Evolutionary conservation across 2,888 invertebrate genomes (phyloP).

Genomic region (Spisula subtruncata): DNA sequence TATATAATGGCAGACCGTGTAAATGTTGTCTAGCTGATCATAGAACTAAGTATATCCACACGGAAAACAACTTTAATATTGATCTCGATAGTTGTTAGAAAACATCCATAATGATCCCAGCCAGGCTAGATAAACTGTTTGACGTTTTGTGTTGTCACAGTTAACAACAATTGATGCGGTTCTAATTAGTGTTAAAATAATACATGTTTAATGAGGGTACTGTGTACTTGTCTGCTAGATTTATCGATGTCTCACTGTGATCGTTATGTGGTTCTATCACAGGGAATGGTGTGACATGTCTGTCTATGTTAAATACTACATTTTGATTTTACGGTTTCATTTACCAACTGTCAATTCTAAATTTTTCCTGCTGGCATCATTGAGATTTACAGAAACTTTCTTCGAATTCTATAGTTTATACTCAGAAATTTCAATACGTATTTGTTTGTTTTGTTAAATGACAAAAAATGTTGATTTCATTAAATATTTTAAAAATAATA

Average conservation of each 20-base stretch:
- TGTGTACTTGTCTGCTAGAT: not conserved
- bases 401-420: no score
- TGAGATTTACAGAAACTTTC: no score
- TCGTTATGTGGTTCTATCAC: not conserved
- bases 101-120: not conserved
- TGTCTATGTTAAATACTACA: not conserved
- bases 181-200: not conserved
- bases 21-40: not conserved
- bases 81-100: not conserved
- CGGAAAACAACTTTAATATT: not conserved
- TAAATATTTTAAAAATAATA: no score
- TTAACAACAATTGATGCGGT: not conserved
- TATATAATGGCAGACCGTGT: not conserved
- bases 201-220: not conserved
- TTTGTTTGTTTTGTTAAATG: no score
- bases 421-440: no score
- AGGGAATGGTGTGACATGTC: not conserved
- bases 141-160: not conserved
- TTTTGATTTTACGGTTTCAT: not conserved
- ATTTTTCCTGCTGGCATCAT: not conserved
- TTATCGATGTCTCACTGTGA: not conserved
- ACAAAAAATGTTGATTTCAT: no score
- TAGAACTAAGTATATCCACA: not conserved
- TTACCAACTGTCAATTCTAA: not conserved
- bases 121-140: not conserved